These are phyloP conservation scores for Drosophila birchii DNA, from an alignment of 2,888 invertebrate genomes.

Conservation along the genomic window DNA sequence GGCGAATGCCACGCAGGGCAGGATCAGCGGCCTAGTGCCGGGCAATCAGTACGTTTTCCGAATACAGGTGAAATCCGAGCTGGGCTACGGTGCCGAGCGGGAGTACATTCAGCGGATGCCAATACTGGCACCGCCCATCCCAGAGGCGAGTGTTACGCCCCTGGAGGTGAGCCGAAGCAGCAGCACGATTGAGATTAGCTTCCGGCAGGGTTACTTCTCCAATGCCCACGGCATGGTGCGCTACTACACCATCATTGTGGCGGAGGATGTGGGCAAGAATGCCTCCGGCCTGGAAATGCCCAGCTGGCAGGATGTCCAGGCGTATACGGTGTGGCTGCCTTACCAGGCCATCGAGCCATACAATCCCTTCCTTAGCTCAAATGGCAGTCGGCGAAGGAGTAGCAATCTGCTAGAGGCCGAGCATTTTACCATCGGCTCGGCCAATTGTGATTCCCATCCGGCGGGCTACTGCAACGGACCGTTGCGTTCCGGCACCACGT, in stretches of 20 bases:
- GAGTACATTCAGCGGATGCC: slow-evolving; percentile 92
- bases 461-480: slow-evolving; percentile 97
- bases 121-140: slow-evolving; percentile 91
- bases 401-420: slow-evolving; percentile 87
- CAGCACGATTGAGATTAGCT: slow-evolving; percentile 91
- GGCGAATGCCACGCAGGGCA: slow-evolving; percentile 88
- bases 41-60: slow-evolving; percentile 92
- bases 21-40: slow-evolving; percentile 90
- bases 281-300: slow-evolving; percentile 93
- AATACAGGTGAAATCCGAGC: slow-evolving; percentile 94
- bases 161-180: slow-evolving; percentile 91
- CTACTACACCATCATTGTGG: slow-evolving; percentile 94
- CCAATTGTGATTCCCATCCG: slow-evolving; percentile 91
- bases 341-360: slow-evolving; percentile 96
- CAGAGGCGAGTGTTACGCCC: slow-evolving; percentile 89
- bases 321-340: slow-evolving; percentile 95
- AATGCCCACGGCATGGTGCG: slow-evolving; percentile 92
- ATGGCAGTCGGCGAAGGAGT: slow-evolving; percentile 86
- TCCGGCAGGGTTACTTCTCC: slow-evolving; percentile 94
- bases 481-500: slow-evolving; percentile 94
- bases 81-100: slow-evolving; percentile 91
- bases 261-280: slow-evolving; percentile 93
- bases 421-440: slow-evolving; percentile 93
- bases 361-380: slow-evolving; percentile 92
- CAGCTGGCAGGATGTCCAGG: slow-evolving; percentile 96